phyloP scores from a whole-genome alignment of 1,140 invertebrate genomes.

The Psix sp. region DNA sequence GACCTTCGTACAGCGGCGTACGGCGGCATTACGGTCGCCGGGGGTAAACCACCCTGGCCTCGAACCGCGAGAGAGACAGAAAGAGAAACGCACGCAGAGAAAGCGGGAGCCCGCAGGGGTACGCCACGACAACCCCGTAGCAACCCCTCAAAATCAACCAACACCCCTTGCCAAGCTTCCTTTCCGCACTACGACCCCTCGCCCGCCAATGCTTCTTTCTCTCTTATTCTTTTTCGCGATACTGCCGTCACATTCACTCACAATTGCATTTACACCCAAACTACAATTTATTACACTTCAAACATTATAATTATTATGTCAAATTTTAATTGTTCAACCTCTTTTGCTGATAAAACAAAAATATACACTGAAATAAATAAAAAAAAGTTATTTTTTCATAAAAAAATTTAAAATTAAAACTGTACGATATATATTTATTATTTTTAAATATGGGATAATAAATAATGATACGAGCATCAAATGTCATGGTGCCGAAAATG shows the following conservation, averaged over 20 bases:
- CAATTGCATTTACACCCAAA: slow-evolving; percentile 38
- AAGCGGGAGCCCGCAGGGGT: slow-evolving; percentile 77
- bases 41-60: slow-evolving; percentile 75
- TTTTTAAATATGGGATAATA: background rate
- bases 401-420: too few species aligned
- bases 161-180: slow-evolving; percentile 64
- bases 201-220: slow-evolving; percentile 28
- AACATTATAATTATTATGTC: slow-evolving; percentile 23
- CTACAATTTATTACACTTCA: slow-evolving; percentile 41
- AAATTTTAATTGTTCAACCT: background rate
- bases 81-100: slow-evolving; percentile 45
- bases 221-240: slow-evolving; percentile 42
- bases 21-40: slow-evolving; percentile 73
- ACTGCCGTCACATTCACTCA: slow-evolving; percentile 14
- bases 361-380: background rate
- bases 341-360: background rate
- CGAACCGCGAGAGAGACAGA: slow-evolving; percentile 55
- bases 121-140: slow-evolving; percentile 77
- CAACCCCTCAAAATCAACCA: slow-evolving; percentile 78
- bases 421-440: background rate
- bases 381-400: too few species aligned
- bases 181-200: slow-evolving; percentile 41
- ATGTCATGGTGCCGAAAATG: slow-evolving; percentile 5
- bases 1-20: too few species aligned
- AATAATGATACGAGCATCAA: slow-evolving; percentile 27